Conservation (phyloP, 1,140 invertebrate genomes). For the Apis laboriosa region DNA sequence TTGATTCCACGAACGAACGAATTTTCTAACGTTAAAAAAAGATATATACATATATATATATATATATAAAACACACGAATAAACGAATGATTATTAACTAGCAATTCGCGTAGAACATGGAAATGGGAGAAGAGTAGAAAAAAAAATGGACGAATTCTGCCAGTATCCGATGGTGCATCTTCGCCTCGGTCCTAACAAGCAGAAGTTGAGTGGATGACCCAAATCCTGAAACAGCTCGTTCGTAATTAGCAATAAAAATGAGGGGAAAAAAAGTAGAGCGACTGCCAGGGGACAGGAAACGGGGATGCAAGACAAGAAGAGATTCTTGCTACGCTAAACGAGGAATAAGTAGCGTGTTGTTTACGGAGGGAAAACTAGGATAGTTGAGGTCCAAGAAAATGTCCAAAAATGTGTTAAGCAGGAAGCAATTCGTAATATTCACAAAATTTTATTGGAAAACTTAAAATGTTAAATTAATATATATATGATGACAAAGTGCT, state of each 20-base stretch:
- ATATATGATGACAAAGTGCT: not conserved
- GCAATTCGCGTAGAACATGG: not conserved
- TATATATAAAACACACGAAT: not conserved
- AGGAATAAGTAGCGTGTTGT: not conserved
- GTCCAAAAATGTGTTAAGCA: not conserved
- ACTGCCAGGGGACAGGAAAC: not conserved
- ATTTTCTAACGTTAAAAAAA: too few relatives aligned
- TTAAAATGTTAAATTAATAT: not conserved
- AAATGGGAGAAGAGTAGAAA: not conserved
- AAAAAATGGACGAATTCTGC: not conserved
- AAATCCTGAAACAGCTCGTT: conserved; percentile 39
- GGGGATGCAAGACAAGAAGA: not conserved
- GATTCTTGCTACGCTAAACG: not conserved
- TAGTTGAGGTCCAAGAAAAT: not conserved
- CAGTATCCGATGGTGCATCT: conserved; percentile 35
- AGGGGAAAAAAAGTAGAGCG: conserved; percentile 8
- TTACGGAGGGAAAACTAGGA: not conserved
- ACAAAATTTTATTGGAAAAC: too few relatives aligned
- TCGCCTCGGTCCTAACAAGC: conserved; percentile 44
- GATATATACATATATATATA: not conserved
- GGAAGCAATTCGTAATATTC: too few relatives aligned
- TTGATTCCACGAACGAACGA: too few relatives aligned
- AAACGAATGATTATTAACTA: not conserved
- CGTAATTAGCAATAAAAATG: conserved; percentile 52
- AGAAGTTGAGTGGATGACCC: conserved; percentile 43